These are phyloP conservation scores for Anhinga rufa DNA, from an alignment of 2,113 vertebrate genomes.

Conservation along the genomic window DNA sequence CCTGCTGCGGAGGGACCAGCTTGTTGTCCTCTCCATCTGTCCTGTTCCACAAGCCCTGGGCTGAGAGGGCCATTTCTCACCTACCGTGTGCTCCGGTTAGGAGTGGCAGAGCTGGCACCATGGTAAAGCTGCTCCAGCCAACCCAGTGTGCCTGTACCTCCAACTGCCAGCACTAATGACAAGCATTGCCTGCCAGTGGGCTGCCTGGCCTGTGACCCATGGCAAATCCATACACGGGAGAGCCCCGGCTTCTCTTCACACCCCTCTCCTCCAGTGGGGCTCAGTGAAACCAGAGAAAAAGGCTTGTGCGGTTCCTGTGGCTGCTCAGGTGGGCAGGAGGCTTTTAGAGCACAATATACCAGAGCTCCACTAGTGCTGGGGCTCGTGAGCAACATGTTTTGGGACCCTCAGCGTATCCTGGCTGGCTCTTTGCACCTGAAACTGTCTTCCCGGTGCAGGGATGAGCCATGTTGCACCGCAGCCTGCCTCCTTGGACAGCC, in stretches of 20 bases:
- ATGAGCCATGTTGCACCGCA: accelerated
- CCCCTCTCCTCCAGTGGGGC: not conserved
- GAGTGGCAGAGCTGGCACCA: not conserved
- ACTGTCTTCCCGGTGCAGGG: not conserved
- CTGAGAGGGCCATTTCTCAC: not conserved
- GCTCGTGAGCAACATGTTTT: not conserved
- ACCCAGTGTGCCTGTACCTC: accelerated
- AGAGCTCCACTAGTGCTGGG: accelerated
- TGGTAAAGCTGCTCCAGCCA: not conserved
- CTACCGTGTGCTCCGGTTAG: not conserved
- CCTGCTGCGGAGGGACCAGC: not conserved
- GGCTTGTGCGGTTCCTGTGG: not conserved
- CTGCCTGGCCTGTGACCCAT: not conserved
- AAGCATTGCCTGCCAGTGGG: not conserved
- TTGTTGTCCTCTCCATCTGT: not conserved
- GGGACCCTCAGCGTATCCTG: not conserved
- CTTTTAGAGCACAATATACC: not conserved
- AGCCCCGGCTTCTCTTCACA: not conserved
- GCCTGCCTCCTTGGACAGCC: not conserved
- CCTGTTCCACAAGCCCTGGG: not conserved
- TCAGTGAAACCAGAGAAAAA: not conserved
- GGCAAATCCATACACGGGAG: not conserved
- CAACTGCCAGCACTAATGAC: accelerated
- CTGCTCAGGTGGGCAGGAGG: not conserved
- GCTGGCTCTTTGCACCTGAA: not conserved